Evolutionary conservation across 2,888 invertebrate genomes (phyloP).

Genomic region (Nipponacmea schrenckii): DNA sequence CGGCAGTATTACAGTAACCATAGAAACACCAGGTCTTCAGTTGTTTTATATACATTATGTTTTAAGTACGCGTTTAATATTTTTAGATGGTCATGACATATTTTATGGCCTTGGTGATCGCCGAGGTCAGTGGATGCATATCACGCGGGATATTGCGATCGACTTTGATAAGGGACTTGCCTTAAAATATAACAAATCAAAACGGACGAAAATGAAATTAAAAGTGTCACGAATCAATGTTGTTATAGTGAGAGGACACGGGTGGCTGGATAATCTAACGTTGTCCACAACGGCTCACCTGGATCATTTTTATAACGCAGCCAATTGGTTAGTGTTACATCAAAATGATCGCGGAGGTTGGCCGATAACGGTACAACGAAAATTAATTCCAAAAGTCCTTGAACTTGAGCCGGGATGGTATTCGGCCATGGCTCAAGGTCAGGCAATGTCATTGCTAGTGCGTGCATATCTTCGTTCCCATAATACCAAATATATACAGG

Average conservation of each 20-base stretch:
- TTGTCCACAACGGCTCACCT: conserved; percentile 81
- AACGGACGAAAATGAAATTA: conserved; percentile 40
- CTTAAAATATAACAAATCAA: conserved; percentile 48
- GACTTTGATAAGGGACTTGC: conserved; percentile 89
- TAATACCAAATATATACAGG: conserved; percentile 78
- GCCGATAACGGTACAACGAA: conserved; percentile 83
- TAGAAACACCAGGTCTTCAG: conserved; percentile 78
- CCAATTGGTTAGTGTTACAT: conserved; percentile 89
- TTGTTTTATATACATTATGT: conserved; percentile 85
- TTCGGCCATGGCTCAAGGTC: conserved; percentile 99
- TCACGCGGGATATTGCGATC: conserved; percentile 88
- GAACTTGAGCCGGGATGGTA: conserved; percentile 86
- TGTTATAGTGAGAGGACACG: conserved; percentile 61
- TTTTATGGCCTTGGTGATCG: conserved; percentile 82
- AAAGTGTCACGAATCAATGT: conserved; percentile 46
- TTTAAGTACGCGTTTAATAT: conserved; percentile 79
- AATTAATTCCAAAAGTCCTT: conserved; percentile 51
- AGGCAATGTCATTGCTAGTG: conserved; percentile 88
- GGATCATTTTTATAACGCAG: conserved; percentile 90
- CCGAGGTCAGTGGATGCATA: conserved; percentile 75
- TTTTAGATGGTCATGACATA: conserved; percentile 79
- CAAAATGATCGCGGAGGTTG: conserved; percentile 93
- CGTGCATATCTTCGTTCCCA: conserved; percentile 85
- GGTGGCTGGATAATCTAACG: conserved; percentile 62
- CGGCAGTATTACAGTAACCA: conserved; percentile 82